These are phyloP conservation scores for Delia radicum DNA, from an alignment of 1,140 invertebrate species.

Conservation along the genomic window DNA sequence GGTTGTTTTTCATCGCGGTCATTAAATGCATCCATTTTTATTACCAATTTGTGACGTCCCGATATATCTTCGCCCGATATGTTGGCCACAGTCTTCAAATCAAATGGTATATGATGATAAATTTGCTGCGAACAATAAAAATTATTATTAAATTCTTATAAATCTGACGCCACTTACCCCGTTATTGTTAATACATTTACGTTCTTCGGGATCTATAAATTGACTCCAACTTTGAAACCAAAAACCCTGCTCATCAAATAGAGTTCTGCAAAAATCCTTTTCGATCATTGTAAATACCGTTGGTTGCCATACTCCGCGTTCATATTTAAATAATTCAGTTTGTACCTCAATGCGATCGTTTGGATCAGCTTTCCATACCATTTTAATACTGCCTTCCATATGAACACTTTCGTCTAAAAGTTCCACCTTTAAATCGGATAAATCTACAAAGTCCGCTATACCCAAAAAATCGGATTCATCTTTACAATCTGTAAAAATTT, in stretches of 20 bases:
- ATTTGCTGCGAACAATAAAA: neutral
- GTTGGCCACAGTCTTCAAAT: neutral
- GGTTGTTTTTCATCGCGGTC: neutral
- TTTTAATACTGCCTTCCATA: neutral
- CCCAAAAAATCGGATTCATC: neutral
- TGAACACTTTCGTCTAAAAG: neutral
- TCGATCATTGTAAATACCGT: neutral
- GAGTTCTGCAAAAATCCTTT: constrained; percentile 2
- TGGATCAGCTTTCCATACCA: neutral
- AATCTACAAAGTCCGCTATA: neutral
- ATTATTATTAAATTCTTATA: neutral
- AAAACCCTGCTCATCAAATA: neutral
- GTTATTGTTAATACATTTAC: neutral
- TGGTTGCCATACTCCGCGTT: neutral
- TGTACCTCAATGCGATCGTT: neutral
- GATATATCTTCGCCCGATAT: neutral
- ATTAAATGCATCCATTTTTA: neutral
- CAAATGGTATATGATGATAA: neutral
- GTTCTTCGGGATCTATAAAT: neutral
- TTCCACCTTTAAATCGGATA: neutral
- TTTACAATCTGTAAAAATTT: neutral
- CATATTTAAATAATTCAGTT: neutral
- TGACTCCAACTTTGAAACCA: constrained; percentile 3
- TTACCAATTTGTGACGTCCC: neutral
- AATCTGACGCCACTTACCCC: neutral